Conservation (phyloP, 1,140 invertebrate species). For the Tetragnatha versicolor region DNA sequence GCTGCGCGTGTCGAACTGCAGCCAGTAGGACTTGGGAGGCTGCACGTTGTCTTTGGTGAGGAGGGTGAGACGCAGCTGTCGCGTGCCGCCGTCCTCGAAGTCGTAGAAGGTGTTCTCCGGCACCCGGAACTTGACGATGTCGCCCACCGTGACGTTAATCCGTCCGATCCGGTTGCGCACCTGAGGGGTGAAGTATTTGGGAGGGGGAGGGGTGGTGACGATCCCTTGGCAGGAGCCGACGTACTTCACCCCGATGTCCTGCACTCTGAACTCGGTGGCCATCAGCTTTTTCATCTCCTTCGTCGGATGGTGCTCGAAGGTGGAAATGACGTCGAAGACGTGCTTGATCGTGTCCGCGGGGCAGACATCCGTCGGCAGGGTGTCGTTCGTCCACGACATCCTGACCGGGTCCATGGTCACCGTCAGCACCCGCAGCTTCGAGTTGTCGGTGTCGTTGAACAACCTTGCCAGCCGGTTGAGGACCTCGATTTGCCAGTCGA, state of each 20-base stretch:
- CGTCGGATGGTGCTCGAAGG: slow-evolving; percentile 56
- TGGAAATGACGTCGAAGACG: slow-evolving; percentile 68
- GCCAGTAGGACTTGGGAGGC: slow-evolving; percentile 76
- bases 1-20: slow-evolving; percentile 87
- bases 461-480: slow-evolving; percentile 74
- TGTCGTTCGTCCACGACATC: slow-evolving; percentile 85
- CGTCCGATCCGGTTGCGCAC: slow-evolving; percentile 83
- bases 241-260: slow-evolving; percentile 56
- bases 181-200: slow-evolving; percentile 74
- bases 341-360: slow-evolving; percentile 67
- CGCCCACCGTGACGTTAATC: slow-evolving; percentile 78
- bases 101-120: slow-evolving; percentile 87
- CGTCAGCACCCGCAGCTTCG: slow-evolving; percentile 73
- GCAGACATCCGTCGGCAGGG: slow-evolving; percentile 70
- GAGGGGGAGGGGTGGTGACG: slow-evolving; percentile 46
- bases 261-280: slow-evolving; percentile 57
- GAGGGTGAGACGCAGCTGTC: slow-evolving; percentile 76
- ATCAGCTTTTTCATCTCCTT: slow-evolving; percentile 57
- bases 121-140: slow-evolving; percentile 79
- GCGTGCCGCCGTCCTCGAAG: slow-evolving; percentile 79
- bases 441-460: slow-evolving; percentile 74
- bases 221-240: slow-evolving; percentile 53
- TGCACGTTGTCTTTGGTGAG: slow-evolving; percentile 74
- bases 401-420: slow-evolving; percentile 66
- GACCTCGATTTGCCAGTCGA: slow-evolving; percentile 69